Conservation (phyloP, 2,797 vertebrate species). For the Rhyacichthys aspro region DNA sequence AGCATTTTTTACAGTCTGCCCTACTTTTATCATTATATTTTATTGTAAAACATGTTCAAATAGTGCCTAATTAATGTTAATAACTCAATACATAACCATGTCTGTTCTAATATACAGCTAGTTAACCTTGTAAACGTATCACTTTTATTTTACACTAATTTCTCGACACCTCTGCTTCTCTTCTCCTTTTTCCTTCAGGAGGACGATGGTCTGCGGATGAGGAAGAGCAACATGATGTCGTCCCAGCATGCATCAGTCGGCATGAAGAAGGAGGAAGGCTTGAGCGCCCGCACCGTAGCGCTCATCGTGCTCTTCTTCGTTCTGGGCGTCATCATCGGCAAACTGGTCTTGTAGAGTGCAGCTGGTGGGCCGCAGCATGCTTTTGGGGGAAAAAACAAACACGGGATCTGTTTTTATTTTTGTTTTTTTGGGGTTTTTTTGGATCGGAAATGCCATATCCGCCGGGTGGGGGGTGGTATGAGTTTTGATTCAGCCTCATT, state of each 20-base stretch:
- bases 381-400: conserved; percentile 71
- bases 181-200: conserved; percentile 75
- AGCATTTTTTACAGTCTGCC: too few species aligned
- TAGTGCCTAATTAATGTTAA: too few species aligned
- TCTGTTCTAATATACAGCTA: too few species aligned
- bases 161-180: background rate
- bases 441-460: conserved; percentile 84
- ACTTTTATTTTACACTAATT: conserved; percentile 7
- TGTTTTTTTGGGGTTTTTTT: conserved; percentile 53
- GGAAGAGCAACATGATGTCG: conserved; percentile 86
- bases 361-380: conserved; percentile 76
- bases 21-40: too few species aligned
- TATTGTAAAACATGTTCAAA: too few species aligned
- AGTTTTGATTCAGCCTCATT: conserved; percentile 86
- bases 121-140: background rate
- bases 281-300: conserved; percentile 88
- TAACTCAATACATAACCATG: too few species aligned
- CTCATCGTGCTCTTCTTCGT: conserved; percentile 95
- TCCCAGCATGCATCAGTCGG: conserved; percentile 82
- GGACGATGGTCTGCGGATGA: conserved; percentile 93
- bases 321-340: conserved; percentile 93
- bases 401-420: conserved; percentile 79
- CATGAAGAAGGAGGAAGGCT: conserved; percentile 90
- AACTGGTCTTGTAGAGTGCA: conserved; percentile 94
- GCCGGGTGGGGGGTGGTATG: conserved; percentile 71